Evolutionary conservation across 2,797 vertebrate genomes (phyloP).

Genomic region (Pantherophis alleghaniensis): DNA sequence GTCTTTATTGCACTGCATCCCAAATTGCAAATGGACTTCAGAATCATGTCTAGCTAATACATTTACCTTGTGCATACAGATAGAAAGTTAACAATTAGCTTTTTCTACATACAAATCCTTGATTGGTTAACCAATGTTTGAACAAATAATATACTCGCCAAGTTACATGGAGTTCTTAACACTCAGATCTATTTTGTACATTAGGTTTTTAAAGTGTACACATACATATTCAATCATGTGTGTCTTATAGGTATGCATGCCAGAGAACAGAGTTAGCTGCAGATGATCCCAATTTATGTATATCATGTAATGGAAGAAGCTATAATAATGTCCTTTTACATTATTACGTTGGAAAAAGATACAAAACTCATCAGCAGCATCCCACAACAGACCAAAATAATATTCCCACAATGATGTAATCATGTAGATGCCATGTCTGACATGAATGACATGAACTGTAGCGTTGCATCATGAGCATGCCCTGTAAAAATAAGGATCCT

Average conservation of each 20-base stretch:
- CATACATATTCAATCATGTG: background rate
- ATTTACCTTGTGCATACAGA: conserved; percentile 62
- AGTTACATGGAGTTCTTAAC: conserved; percentile 24
- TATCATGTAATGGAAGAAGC: background rate
- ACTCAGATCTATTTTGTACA: background rate
- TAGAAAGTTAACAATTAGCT: conserved; percentile 72
- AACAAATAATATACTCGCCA: conserved; percentile 24
- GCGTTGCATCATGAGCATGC: background rate
- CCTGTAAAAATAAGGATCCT: conserved; percentile 9
- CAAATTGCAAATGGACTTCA: conserved; percentile 26
- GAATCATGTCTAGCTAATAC: conserved; percentile 58
- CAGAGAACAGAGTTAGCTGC: background rate
- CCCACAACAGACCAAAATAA: background rate
- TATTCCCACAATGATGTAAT: background rate
- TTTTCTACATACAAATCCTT: conserved; percentile 60
- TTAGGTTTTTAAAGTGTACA: conserved; percentile 14
- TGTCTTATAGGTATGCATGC: background rate
- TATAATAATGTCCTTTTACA: background rate
- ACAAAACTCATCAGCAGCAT: background rate
- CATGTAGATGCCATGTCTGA: background rate
- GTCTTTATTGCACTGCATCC: conserved; percentile 50
- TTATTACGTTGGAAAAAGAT: background rate
- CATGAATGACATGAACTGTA: background rate
- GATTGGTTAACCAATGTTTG: conserved; percentile 50
- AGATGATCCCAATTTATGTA: background rate